phyloP scores from a whole-genome alignment of 2,888 invertebrate species.

The Andrena trimmerana region DNA sequence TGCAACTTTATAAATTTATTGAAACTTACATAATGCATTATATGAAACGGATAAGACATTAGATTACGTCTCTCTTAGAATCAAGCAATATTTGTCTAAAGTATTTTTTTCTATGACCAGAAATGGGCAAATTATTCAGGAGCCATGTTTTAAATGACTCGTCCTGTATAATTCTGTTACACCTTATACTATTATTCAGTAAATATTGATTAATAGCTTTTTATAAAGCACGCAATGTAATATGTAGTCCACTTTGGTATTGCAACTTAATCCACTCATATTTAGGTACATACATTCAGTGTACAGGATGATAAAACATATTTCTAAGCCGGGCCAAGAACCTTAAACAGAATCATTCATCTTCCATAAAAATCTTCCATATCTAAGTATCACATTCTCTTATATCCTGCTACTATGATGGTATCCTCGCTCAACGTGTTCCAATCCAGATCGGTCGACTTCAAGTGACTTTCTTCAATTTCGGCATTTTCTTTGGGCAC shows the following conservation, averaged over 20 bases:
- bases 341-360: no score
- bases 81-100: no score
- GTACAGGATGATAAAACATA: constrained; percentile 4
- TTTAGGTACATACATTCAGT: constrained; percentile 4
- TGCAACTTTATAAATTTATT: no score
- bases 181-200: background rate
- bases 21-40: no score
- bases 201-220: background rate
- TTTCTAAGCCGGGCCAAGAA: background rate
- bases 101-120: no score
- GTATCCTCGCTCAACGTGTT: background rate
- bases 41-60: no score
- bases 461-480: constrained; percentile 78
- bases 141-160: no score
- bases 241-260: background rate
- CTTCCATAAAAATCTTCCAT: background rate
- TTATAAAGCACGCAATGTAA: constrained; percentile 4
- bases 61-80: no score
- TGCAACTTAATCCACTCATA: background rate
- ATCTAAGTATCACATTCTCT: background rate
- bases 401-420: background rate
- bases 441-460: background rate
- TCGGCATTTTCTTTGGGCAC: constrained; percentile 82
- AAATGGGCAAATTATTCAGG: no score
- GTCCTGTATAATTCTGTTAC: background rate